Conservation (phyloP, 1,140 invertebrate species). For the Tetraneura akinire region DNA sequence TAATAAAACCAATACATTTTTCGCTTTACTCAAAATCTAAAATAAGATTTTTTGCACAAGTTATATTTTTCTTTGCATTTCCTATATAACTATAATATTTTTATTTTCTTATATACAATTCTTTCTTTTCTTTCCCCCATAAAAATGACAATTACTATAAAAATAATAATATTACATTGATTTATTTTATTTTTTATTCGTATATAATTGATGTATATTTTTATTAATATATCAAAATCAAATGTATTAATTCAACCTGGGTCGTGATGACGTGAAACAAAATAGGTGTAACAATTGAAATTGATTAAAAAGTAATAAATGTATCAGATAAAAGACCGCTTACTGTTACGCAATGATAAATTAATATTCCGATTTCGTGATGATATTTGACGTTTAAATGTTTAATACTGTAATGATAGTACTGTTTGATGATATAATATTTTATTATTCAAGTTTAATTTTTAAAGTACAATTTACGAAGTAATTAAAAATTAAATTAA, state of each 20-base stretch:
- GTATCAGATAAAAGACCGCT: not conserved
- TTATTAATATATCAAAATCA: conserved; percentile 21
- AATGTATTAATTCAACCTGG: not conserved
- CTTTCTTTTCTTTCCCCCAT: not conserved
- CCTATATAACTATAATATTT: not conserved
- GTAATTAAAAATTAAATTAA: too few species aligned
- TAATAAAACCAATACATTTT: too few species aligned
- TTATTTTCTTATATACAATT: not conserved
- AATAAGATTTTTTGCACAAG: too few species aligned
- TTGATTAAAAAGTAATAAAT: conserved; percentile 27
- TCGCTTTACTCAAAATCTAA: too few species aligned
- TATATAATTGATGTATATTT: not conserved
- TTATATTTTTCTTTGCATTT: too few species aligned
- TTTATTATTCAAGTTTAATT: too few species aligned
- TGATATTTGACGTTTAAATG: conserved; percentile 23
- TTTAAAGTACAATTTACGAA: too few species aligned
- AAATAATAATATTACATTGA: conserved; percentile 14
- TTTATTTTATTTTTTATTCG: not conserved
- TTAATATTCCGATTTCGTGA: conserved; percentile 22
- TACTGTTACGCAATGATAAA: conserved; percentile 22
- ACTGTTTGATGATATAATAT: too few species aligned
- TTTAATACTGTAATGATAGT: not conserved
- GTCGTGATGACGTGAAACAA: not conserved
- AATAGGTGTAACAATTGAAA: conserved; percentile 8
- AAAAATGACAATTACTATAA: not conserved